Evolutionary conservation across 2,113 vertebrate genomes (phyloP), one percentile per base, ranked within the genome.

Genomic region (Otolemur garnettii): DNA sequence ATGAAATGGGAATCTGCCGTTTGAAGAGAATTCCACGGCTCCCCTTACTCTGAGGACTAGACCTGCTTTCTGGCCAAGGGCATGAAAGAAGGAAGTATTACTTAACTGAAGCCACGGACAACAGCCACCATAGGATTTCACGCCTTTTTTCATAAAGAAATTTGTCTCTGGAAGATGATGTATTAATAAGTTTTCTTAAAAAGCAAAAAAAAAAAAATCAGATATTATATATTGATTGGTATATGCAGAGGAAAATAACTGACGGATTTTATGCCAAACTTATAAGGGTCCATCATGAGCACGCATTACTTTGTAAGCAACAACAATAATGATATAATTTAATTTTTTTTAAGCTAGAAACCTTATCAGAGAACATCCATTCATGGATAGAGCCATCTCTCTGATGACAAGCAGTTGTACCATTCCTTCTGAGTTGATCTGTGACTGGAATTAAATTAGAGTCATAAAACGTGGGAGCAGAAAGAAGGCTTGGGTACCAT

Each of bases 371-470:
- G 74, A 82, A 75, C 21, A 19, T 72, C 77, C 53, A 7, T 62
- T 69, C 22, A 10, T 50, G 64, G 45, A 80, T 2, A 82, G 28
- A 89, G 53, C 22, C 50, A 10, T 86, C 30, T 86, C n/a, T 72
- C 75, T 64, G 71, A 59, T 45, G 87, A 93, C 78, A 94, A 57
- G 78, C 30, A 75, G 10, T 69, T 45, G 50, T 53, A 50, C 59
- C 38, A 42, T 87, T 79, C 72, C 84, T 92, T 69, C 60, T 72
- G 59, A 87, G 59, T 64, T 60, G 75, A 59, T 89, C 78, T 72
- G 35, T 66, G 33, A 66, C 71, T 68, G 0, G 71, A 94, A 96
- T 85, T 77, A 91, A 87, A 90, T 91, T 60, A 82, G 45, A 74
- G 82, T 53, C 85, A 42, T 64, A 66, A 72, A 71, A 60, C 22